phyloP scores from a whole-genome alignment of 2,797 vertebrate species.

The Acestrorhynchus altus region DNA sequence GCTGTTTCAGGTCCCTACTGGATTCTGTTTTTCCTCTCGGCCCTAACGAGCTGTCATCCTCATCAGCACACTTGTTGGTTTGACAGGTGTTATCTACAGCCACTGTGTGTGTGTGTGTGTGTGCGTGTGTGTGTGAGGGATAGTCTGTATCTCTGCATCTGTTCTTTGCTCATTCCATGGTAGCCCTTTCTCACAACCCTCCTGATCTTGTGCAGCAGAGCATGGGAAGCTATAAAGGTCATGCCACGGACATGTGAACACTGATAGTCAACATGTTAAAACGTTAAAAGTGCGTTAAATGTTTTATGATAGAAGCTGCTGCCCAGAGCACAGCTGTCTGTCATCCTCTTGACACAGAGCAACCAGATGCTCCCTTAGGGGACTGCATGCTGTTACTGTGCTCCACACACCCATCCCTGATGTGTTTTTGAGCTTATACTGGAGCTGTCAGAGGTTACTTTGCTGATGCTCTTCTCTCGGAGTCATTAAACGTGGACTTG shows the following conservation, averaged over 20 bases:
- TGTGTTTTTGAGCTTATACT: not conserved
- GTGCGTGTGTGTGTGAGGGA: slow-evolving; percentile 7
- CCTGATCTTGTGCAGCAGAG: slow-evolving; percentile 1
- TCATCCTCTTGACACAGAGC: slow-evolving; percentile 32
- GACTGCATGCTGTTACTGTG: not conserved
- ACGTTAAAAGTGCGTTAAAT: slow-evolving; percentile 18
- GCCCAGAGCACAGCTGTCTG: slow-evolving; percentile 28
- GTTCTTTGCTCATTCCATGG: not conserved
- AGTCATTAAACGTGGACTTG: no score
- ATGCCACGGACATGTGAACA: slow-evolving; percentile 21
- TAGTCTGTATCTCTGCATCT: not conserved
- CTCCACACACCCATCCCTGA: not conserved
- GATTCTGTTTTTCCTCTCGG: slow-evolving; percentile 30
- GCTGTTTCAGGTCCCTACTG: slow-evolving; percentile 13
- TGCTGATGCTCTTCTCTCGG: not conserved
- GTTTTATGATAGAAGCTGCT: slow-evolving; percentile 29
- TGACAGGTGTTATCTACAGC: slow-evolving; percentile 42
- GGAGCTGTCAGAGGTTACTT: not conserved
- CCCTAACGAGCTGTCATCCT: slow-evolving; percentile 38
- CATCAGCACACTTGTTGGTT: slow-evolving; percentile 48
- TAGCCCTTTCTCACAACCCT: slow-evolving; percentile 10
- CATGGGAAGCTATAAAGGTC: slow-evolving; percentile 25
- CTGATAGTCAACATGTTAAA: slow-evolving; percentile 27
- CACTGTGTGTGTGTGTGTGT: not conserved
- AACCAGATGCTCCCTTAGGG: slow-evolving; percentile 37